Base-by-base conservation (phyloP, 2,888 invertebrate species). In the Portevinia maculata region DNA sequence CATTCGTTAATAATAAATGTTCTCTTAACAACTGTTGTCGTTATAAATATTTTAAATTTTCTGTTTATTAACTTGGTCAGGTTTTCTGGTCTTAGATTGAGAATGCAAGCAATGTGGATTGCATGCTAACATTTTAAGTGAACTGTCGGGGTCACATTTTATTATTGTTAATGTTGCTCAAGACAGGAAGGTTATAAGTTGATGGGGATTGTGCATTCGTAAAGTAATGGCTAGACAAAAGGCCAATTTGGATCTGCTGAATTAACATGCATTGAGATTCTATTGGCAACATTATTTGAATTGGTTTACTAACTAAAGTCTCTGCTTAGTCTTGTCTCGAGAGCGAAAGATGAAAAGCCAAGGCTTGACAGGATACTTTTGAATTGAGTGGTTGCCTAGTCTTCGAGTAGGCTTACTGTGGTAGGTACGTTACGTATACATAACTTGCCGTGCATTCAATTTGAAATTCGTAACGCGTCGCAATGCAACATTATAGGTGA, bases 21-120 rank as follows among this genome's bases (percentile, higher is more conserved):
- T 17, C 48, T 24, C 28, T 28, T 9, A 11, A 11, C 9, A 8
- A 8, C 0, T 34, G 9, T 34, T 8, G 34, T 34, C 9, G 34
- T 17, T 44, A n/a, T n/a, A n/a, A n/a, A n/a, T n/a, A n/a, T n/a
- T n/a, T n/a, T n/a, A n/a, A n/a, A n/a, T n/a, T 17, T 52, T 64
- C 59, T 59, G 74, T 32, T 74, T 74, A 65, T 65, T 50, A 65
- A 50, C 57, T 74, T 74, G 48, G 65, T 65, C 65, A 74, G 65
- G 62, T 60, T 57, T 60, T 53, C 60, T 41, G 48, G 48, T 50
- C 59, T 60, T 60, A 60, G 70, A 60, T 60, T 60, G 48, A 52
- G 28, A 41, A 39, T 48, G n/a, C 13, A 64, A 28, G 28, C 21
- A 7, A 28, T 60, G 46, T 50, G 62, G 48, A 62, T 62, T 48